Evolutionary conservation across 2,113 vertebrate species (phyloP), one percentile per base, ranked within the genome.

Genomic region (Silurus meridionalis): DNA sequence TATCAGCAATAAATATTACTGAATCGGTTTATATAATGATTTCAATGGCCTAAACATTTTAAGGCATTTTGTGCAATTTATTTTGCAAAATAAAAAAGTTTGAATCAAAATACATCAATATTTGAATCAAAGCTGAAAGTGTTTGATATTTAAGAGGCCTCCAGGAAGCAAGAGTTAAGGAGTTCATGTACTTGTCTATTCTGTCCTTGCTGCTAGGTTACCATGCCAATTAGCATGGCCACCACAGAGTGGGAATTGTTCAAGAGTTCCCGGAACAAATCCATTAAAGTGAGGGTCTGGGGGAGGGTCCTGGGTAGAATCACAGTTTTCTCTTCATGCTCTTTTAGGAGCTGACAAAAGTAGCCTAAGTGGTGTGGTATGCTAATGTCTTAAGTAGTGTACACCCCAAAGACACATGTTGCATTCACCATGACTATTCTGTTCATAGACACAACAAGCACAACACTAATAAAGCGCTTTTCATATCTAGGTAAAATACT

Each of bases 211-310:
- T 86, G 85, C 85, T 86, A 75, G 85, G 85, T 82, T 86, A 86
- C 85, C 67, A 2, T 75, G 80, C 80, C 85, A 82, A 82, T 86
- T 82, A 86, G 85, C 85, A 77, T 82, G 85, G 77, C 85, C 80
- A 86, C 85, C 85, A 86, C 85, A 86, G 85, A 86, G 85, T n/a
- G 15, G 50, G 69, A 81, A 86, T 83, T 86, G 85, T 86, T 86
- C 85, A 83, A 25, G 57, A 77, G 85, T 86, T 86, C 85, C 80
- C 71, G 71, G 85, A 83, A 86, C 85, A 86, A 86, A 86, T 86
- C 80, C 61, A 86, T 86, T 86, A 86, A 83, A 83, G 69, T 2
- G 50, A 77, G 71, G 80, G 25, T 15, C 37, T 25, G 71, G 57
- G 61, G 57, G 69, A 61, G 60, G 57, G 80, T 80, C 53, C 48